Conservation (phyloP, 2,888 invertebrate genomes). For the Actias luna region DNA sequence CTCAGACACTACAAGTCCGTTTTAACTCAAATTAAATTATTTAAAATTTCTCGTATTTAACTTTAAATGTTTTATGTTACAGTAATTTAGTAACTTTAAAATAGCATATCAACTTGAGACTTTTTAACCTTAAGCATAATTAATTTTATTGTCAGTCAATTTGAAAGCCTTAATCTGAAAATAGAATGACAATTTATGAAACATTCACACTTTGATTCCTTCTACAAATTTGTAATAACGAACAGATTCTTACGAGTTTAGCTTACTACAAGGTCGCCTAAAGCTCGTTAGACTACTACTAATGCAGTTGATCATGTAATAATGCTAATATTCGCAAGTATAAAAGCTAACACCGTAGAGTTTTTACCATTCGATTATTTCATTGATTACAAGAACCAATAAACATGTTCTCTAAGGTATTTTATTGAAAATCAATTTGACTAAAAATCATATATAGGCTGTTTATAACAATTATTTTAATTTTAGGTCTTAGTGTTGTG, state of each 20-base stretch:
- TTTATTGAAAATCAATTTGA: background rate
- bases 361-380: constrained; percentile 1
- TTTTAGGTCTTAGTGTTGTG: constrained; percentile 42
- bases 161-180: background rate
- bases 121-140: background rate
- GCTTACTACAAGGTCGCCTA: constrained; percentile 10
- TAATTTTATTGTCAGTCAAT: background rate
- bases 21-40: too few relatives aligned
- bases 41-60: too few relatives aligned
- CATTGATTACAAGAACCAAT: background rate
- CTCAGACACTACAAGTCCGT: too few relatives aligned
- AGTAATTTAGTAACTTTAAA: too few relatives aligned
- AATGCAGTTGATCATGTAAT: constrained; percentile 7
- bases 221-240: background rate
- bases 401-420: constrained; percentile 2
- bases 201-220: background rate
- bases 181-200: background rate
- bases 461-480: background rate
- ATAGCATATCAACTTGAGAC: too few relatives aligned
- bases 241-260: background rate
- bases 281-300: constrained; percentile 11
- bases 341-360: constrained; percentile 7
- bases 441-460: background rate
- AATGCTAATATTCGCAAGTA: constrained; percentile 11
- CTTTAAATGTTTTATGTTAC: too few relatives aligned